Conservation (phyloP, 2,888 invertebrate genomes). For the Hirtodrosophila trivittata region DNA sequence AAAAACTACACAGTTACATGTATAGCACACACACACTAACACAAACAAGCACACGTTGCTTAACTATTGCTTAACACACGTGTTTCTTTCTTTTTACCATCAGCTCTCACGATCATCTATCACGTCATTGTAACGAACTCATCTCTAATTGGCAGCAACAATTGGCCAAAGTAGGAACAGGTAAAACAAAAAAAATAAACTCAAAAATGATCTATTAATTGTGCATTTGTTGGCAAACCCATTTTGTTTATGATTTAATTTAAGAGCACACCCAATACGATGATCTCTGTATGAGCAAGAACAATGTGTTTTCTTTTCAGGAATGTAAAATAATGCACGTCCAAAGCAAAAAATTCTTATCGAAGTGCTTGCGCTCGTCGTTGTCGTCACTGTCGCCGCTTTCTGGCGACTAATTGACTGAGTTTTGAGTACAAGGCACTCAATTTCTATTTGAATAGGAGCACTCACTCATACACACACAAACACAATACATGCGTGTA, state of each 20-base stretch:
- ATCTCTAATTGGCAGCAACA: slow-evolving; percentile 49
- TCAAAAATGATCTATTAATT: slow-evolving; percentile 10
- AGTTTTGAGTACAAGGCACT: slow-evolving; percentile 65
- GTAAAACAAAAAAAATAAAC: slow-evolving; percentile 1
- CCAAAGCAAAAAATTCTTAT: slow-evolving; percentile 22
- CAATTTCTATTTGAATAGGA: slow-evolving; percentile 72
- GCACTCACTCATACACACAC: slow-evolving; percentile 42
- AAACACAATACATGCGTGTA: slow-evolving; percentile 28
- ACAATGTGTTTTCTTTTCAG: background rate
- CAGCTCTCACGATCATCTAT: slow-evolving; percentile 26
- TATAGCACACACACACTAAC: background rate
- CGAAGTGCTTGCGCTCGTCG: slow-evolving; percentile 27
- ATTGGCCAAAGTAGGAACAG: slow-evolving; percentile 19
- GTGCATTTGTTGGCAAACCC: slow-evolving; percentile 14
- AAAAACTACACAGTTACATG: background rate
- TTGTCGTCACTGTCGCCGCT: slow-evolving; percentile 52
- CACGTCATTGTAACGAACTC: slow-evolving; percentile 38
- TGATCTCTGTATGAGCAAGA: no score
- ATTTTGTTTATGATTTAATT: slow-evolving; percentile 1
- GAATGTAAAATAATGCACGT: slow-evolving; percentile 34
- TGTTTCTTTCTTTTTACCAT: slow-evolving; percentile 21
- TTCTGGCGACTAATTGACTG: slow-evolving; percentile 60
- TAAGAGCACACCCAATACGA: slow-evolving; percentile 1
- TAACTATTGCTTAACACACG: slow-evolving; percentile 24
- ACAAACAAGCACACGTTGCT: background rate